Conservation (phyloP, 1,140 invertebrate species). For the Drosophila willistoni region DNA sequence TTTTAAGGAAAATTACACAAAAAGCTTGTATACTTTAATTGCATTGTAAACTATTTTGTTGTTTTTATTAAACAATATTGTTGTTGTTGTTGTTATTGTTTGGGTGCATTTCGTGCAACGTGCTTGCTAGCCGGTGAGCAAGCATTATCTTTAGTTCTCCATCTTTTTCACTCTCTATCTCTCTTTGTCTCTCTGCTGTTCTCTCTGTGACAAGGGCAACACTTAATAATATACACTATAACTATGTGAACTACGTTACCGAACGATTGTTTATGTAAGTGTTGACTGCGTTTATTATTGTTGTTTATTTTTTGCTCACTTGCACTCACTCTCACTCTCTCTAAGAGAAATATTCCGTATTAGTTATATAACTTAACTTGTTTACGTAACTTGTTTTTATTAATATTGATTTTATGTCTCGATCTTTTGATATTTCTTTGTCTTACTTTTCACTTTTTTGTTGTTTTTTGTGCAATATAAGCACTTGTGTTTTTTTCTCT, state of each 20-base stretch:
- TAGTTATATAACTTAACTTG: background rate
- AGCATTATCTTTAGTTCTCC: slow-evolving; percentile 14
- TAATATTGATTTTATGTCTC: background rate
- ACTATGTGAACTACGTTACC: slow-evolving; percentile 27
- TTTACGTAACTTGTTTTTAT: background rate
- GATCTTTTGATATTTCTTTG: background rate
- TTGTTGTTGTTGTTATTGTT: background rate
- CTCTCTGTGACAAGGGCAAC: slow-evolving; percentile 19
- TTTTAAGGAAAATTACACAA: background rate
- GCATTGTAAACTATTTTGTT: slow-evolving; percentile 1
- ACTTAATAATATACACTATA: slow-evolving; percentile 42
- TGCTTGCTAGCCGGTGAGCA: slow-evolving; percentile 14
- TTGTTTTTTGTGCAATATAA: background rate
- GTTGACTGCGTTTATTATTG: slow-evolving; percentile 3
- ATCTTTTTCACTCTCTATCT: background rate
- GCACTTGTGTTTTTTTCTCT: background rate
- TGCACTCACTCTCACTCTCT: slow-evolving; percentile 28
- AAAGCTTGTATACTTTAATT: background rate
- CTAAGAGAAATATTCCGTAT: slow-evolving; percentile 13
- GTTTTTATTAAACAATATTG: background rate
- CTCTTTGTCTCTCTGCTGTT: slow-evolving; percentile 10
- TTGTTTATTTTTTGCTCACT: slow-evolving; percentile 24
- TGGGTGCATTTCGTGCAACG: slow-evolving; percentile 30
- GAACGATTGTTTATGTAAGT: slow-evolving; percentile 43
- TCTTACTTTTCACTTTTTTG: background rate